Conservation (phyloP, 2,888 invertebrate species). For the Pandemis corylana region DNA sequence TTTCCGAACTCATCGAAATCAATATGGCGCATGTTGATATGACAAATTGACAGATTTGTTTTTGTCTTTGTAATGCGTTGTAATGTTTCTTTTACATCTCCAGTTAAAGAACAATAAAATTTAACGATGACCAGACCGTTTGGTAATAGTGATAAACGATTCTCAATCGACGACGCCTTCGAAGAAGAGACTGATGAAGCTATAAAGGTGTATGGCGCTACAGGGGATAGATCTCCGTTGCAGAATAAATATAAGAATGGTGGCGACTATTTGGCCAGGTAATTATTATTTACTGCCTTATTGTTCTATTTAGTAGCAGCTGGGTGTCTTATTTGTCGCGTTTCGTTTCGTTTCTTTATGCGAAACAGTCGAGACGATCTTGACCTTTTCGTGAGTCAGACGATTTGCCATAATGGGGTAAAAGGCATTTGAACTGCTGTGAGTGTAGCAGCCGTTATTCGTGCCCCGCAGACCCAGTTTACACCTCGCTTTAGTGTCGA, state of each 20-base stretch:
- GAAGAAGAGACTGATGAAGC: conserved; percentile 94
- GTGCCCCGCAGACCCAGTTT: conserved; percentile 50
- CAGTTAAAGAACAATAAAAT: conserved; percentile 58
- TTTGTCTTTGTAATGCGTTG: conserved; percentile 65
- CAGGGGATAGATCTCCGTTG: conserved; percentile 89
- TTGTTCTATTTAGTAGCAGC: conserved; percentile 27
- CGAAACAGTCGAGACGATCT: conserved; percentile 55
- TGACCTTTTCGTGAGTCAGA: conserved; percentile 74
- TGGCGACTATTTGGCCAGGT: conserved; percentile 75
- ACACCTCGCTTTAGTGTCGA: conserved; percentile 53
- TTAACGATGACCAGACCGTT: conserved; percentile 81
- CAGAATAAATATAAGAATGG: conserved; percentile 79
- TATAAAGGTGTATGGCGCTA: conserved; percentile 92
- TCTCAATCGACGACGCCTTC: conserved; percentile 94
- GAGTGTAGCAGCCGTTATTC: conserved; percentile 49
- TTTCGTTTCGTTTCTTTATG: conserved; percentile 51
- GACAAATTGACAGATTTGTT: conserved; percentile 83
- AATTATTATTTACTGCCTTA: conserved; percentile 45
- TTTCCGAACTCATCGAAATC: conserved; percentile 51
- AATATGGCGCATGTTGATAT: conserved; percentile 80
- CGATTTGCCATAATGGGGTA: conserved; percentile 64
- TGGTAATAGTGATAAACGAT: conserved; percentile 86
- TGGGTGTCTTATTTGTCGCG: neutral
- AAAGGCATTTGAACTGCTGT: conserved; percentile 68
- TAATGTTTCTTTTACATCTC: conserved; percentile 73